A percentile compares a stretch with the other conserved stretches of the same genome.
Evolutionary conservation across 2,797 vertebrate genomes (phyloP).

Genomic region (Mus caroli): DNA sequence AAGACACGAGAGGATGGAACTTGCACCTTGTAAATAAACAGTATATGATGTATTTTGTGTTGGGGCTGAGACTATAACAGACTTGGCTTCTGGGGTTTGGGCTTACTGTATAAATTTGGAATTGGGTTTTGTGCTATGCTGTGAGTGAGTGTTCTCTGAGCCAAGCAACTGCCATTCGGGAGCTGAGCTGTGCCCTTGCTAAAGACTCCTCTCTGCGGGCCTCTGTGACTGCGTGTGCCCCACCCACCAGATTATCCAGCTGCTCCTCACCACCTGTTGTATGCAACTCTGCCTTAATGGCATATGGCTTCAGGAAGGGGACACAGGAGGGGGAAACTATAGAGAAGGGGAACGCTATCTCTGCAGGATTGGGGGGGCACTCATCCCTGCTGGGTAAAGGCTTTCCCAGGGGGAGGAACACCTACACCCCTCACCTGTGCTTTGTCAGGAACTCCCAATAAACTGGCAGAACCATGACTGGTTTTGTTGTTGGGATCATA

Average conservation of each 20-base stretch:
- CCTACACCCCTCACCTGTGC: background rate
- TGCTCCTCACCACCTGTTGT: background rate
- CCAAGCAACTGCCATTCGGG: background rate
- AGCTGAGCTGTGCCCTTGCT: background rate
- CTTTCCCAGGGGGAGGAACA: background rate
- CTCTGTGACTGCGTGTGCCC: background rate
- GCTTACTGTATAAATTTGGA: background rate
- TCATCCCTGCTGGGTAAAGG: background rate
- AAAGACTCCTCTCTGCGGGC: background rate
- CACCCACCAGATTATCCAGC: background rate
- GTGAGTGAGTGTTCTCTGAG: background rate
- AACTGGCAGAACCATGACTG: background rate
- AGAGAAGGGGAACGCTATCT: background rate
- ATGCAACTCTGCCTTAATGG: background rate
- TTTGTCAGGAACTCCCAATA: background rate
- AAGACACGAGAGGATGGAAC: background rate
- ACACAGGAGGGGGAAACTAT: background rate
- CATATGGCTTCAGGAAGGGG: background rate
- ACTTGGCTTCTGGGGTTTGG: background rate
- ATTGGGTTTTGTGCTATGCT: background rate
- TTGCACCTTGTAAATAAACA: background rate
- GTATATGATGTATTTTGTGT: background rate
- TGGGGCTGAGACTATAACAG: background rate
- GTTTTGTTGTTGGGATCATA: background rate
- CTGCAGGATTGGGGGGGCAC: background rate